phyloP scores from a whole-genome alignment of 2,888 invertebrate genomes.

The Nemotelus pantherinus region DNA sequence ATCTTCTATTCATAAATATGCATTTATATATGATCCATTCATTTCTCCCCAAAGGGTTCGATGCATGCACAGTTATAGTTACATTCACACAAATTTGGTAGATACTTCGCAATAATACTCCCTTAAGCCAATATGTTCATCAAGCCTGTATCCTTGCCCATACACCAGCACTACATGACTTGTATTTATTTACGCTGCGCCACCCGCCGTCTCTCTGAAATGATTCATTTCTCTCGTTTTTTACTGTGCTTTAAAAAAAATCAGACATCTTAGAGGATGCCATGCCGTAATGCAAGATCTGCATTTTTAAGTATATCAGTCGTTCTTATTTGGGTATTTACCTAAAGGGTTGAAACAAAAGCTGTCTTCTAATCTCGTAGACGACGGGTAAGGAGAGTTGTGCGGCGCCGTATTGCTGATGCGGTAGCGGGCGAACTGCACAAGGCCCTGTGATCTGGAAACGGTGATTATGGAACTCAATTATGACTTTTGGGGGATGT shows the following conservation, averaged over 20 bases:
- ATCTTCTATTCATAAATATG: too few relatives aligned
- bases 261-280: conserved; percentile 49
- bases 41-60: too few relatives aligned
- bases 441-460: conserved; percentile 50
- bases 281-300: conserved; percentile 50
- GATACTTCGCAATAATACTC: conserved; percentile 31
- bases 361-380: conserved; percentile 42
- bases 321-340: conserved; percentile 51
- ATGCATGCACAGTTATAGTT: too few relatives aligned
- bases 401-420: neutral
- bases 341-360: conserved; percentile 50
- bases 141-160: conserved; percentile 24
- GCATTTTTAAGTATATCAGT: conserved; percentile 51
- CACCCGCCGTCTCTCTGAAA: conserved; percentile 2
- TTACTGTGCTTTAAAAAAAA: conserved; percentile 43
- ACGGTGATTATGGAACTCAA: conserved; percentile 50
- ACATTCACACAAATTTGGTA: neutral
- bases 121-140: conserved; percentile 11
- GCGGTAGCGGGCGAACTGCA: conserved; percentile 9
- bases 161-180: conserved; percentile 14
- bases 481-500: conserved; percentile 47
- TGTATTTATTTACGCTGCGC: conserved; percentile 17
- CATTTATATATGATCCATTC: too few relatives aligned
- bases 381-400: neutral
- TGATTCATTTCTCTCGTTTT: conserved; percentile 4